A percentile compares a stretch with the other conserved stretches of the same genome.
phyloP scores from a whole-genome alignment of 2,797 vertebrate genomes.

The Aselliscus stoliczkanus region DNA sequence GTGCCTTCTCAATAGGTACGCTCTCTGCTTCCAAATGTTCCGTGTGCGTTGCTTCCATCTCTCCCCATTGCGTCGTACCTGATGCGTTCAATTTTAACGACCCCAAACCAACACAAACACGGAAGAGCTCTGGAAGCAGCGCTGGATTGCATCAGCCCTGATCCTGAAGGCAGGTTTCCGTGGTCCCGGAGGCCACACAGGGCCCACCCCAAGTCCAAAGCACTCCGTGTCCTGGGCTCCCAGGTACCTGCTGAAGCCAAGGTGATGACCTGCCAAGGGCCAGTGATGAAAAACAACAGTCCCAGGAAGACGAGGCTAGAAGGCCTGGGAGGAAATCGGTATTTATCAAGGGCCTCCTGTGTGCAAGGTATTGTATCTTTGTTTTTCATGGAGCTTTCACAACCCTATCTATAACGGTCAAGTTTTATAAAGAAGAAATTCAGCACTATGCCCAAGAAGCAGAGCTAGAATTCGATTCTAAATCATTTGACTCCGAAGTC shows the following conservation, averaged over 20 bases:
- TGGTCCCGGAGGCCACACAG: not conserved
- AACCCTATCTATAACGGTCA: not conserved
- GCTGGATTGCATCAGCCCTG: accelerated
- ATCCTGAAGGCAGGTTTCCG: not conserved
- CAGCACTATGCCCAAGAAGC: not conserved
- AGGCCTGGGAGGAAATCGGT: not conserved
- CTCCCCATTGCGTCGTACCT: not conserved
- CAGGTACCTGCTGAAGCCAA: not conserved
- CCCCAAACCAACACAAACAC: not conserved
- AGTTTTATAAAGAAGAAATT: not conserved
- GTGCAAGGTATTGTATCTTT: not conserved
- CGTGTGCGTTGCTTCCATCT: not conserved
- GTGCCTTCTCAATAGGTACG: not conserved
- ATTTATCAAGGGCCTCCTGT: not conserved
- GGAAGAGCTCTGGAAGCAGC: not conserved
- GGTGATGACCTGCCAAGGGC: not conserved
- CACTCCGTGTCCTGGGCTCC: not conserved
- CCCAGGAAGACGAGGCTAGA: not conserved
- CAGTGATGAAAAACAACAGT: not conserved
- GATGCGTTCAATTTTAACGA: not conserved
- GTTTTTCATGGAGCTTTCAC: not conserved
- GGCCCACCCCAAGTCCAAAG: not conserved
- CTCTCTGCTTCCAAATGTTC: not conserved
- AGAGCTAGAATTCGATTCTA: not conserved
- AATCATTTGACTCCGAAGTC: not conserved